phyloP scores from a whole-genome alignment of 2,113 vertebrate species.

The Podilymbus podiceps region DNA sequence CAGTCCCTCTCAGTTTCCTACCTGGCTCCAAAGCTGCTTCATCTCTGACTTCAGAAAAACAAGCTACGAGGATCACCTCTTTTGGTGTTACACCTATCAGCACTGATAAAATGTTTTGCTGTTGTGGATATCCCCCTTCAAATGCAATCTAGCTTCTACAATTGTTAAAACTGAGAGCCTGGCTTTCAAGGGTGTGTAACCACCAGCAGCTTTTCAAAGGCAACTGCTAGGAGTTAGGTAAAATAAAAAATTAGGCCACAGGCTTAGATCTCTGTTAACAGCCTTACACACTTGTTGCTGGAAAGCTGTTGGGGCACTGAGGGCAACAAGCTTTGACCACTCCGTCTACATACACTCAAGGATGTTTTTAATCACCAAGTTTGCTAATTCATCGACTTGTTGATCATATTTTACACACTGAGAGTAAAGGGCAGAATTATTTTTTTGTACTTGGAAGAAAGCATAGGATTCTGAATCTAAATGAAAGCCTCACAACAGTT shows the following conservation, averaged over 20 bases:
- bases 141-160: not conserved
- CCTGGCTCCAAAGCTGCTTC: not conserved
- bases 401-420: not conserved
- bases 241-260: not conserved
- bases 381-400: not conserved
- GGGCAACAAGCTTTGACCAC: not conserved
- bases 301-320: not conserved
- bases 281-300: fast-evolving
- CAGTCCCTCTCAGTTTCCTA: not conserved
- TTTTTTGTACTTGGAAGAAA: not conserved
- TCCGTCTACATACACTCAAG: not conserved
- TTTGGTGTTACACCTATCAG: not conserved
- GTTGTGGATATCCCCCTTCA: not conserved
- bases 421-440: not conserved
- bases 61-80: not conserved
- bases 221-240: not conserved
- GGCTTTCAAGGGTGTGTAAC: not conserved
- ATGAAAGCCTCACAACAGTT: not conserved
- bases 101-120: not conserved
- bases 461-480: not conserved
- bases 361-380: not conserved
- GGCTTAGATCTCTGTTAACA: not conserved
- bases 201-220: not conserved
- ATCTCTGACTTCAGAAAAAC: not conserved
- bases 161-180: not conserved